Evolutionary conservation across 1,140 invertebrate genomes (phyloP).

Genomic region (Aphaenogaster floridana): DNA sequence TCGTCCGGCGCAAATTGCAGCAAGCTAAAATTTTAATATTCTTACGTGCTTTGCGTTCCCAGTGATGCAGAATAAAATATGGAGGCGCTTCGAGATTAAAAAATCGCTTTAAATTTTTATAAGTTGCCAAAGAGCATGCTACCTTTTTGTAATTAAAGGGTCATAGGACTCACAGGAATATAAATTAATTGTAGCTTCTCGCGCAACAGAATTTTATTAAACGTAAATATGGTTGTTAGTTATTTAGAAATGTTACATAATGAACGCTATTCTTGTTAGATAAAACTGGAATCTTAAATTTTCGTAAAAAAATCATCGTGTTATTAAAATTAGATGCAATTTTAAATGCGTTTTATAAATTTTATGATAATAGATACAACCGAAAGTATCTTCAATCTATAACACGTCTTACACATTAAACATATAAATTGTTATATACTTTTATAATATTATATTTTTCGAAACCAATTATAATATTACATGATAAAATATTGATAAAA

Average conservation of each 20-base stretch:
- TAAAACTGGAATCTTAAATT: neutral
- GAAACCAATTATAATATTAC: neutral
- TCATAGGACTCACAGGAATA: neutral
- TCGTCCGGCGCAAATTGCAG: conserved; percentile 53
- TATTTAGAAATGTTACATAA: neutral
- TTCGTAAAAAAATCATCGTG: neutral
- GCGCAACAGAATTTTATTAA: conserved; percentile 15
- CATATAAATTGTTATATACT: neutral
- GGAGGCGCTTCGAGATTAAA: conserved; percentile 31
- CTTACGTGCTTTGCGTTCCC: conserved; percentile 40
- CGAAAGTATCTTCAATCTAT: neutral
- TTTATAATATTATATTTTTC: neutral
- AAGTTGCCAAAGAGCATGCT: conserved; percentile 21
- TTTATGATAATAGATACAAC: neutral
- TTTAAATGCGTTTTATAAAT: conserved; percentile 2
- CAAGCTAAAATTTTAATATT: conserved; percentile 53
- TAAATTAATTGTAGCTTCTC: conserved; percentile 22
- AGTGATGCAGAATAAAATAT: conserved; percentile 51
- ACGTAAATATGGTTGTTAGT: neutral
- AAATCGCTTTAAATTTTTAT: conserved; percentile 46
- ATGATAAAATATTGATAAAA: neutral
- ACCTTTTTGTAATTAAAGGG: conserved; percentile 16
- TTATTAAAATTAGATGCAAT: neutral
- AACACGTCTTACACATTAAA: neutral
- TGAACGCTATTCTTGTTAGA: neutral